Evolutionary conservation across 2,113 vertebrate genomes (phyloP).

Genomic region (Lathamus discolor): DNA sequence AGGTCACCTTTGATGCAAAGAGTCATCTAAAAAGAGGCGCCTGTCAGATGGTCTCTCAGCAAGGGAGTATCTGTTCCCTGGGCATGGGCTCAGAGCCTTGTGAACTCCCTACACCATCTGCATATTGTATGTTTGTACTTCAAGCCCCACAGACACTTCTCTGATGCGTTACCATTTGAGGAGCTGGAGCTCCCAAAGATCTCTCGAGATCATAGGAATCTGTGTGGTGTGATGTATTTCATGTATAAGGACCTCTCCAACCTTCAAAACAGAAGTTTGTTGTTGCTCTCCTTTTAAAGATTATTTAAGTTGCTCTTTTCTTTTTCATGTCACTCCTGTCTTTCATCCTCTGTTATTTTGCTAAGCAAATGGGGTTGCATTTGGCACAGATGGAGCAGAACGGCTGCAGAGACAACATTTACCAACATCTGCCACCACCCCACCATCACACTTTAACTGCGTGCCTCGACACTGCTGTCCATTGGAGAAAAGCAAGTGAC

Average conservation of each 20-base stretch:
- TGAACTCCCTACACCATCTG: neutral
- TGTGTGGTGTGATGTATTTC: fast-evolving
- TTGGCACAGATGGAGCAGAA: neutral
- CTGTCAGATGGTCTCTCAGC: conserved; percentile 29
- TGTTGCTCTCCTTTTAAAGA: neutral
- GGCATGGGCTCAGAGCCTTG: neutral
- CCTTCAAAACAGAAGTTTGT: neutral
- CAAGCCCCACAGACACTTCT: neutral
- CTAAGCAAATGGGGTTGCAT: neutral
- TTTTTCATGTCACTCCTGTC: neutral
- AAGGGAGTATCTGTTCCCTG: neutral
- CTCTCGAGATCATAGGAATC: neutral
- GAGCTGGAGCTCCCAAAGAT: neutral
- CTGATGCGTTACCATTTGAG: neutral
- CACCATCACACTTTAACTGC: neutral
- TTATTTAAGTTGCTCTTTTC: neutral
- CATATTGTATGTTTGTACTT: neutral
- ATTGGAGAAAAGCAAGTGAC: neutral
- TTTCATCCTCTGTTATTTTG: neutral
- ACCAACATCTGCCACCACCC: neutral
- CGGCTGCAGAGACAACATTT: fast-evolving
- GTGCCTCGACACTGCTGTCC: fast-evolving
- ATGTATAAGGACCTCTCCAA: neutral
- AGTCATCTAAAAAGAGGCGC: neutral
- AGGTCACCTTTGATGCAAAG: conserved; percentile 12